Percentiles rank a stretch among this genome's conserved stretches.
Evolutionary conservation across 2,113 vertebrate genomes (phyloP).

Genomic region (Oncorhynchus tshawytscha): DNA sequence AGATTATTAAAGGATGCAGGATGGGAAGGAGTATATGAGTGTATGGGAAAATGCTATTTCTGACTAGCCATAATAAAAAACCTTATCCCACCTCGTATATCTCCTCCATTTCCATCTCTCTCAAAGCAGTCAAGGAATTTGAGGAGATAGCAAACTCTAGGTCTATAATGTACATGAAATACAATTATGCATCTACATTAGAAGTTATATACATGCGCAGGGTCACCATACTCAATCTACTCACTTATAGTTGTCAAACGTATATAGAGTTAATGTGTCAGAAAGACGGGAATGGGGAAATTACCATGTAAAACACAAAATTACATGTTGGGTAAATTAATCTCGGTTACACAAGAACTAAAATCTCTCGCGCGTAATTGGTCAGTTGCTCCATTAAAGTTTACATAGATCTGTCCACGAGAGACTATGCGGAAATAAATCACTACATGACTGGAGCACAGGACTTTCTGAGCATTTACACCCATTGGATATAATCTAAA

Average conservation of each 20-base stretch:
- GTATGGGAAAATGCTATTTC: slow-evolving; percentile 14
- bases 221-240: neutral
- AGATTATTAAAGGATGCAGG: neutral
- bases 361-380: too few species aligned
- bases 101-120: neutral
- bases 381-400: too few species aligned
- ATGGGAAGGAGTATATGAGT: slow-evolving; percentile 1
- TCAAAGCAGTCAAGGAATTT: neutral
- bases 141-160: neutral
- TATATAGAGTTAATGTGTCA: neutral
- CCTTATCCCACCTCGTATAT: neutral
- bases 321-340: too few species aligned
- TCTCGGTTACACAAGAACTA: too few species aligned
- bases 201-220: neutral
- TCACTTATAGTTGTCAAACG: neutral
- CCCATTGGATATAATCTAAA: too few species aligned
- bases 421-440: too few species aligned
- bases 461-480: too few species aligned
- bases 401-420: too few species aligned
- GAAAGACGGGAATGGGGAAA: neutral
- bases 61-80: slow-evolving; percentile 9
- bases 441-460: too few species aligned
- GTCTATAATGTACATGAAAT: neutral
- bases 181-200: neutral
- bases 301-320: neutral